These are phyloP conservation scores for Bovichtus variegatus DNA, from an alignment of 2,797 vertebrate genomes.

Conservation along the genomic window DNA sequence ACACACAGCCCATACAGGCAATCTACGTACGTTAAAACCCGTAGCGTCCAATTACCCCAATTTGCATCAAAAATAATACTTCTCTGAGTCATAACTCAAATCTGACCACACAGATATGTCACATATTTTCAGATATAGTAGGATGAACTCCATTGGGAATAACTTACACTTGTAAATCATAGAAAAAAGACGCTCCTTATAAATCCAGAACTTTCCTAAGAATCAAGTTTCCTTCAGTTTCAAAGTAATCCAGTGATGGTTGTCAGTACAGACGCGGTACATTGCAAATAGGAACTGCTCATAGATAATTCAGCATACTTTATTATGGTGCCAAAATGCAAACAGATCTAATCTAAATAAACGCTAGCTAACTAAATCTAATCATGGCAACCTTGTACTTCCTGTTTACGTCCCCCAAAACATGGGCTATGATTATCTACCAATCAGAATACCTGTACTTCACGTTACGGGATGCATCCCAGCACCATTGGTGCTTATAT, in stretches of 20 bases:
- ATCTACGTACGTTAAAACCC: not conserved
- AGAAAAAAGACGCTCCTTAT: not conserved
- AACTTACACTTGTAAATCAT: not conserved
- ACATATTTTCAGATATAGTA: not conserved
- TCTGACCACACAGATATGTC: not conserved
- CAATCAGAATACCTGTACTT: not conserved
- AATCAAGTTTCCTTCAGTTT: not conserved
- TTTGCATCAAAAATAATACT: not conserved
- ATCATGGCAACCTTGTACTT: slow-evolving; percentile 4
- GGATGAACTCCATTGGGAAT: not conserved
- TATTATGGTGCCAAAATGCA: not conserved
- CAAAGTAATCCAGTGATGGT: not conserved
- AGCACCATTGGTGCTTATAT: not conserved
- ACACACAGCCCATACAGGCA: not conserved
- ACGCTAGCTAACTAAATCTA: not conserved
- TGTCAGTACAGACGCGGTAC: not conserved
- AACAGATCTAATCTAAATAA: not conserved
- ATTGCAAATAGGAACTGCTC: not conserved
- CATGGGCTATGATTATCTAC: not conserved
- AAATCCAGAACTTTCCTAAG: not conserved
- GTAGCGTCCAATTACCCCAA: not conserved
- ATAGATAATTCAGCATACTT: not conserved
- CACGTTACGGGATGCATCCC: not conserved
- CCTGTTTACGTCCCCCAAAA: not conserved
- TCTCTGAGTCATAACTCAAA: not conserved